Base-by-base conservation (phyloP, 2,888 invertebrate genomes). In the Drosophila testacea region DNA sequence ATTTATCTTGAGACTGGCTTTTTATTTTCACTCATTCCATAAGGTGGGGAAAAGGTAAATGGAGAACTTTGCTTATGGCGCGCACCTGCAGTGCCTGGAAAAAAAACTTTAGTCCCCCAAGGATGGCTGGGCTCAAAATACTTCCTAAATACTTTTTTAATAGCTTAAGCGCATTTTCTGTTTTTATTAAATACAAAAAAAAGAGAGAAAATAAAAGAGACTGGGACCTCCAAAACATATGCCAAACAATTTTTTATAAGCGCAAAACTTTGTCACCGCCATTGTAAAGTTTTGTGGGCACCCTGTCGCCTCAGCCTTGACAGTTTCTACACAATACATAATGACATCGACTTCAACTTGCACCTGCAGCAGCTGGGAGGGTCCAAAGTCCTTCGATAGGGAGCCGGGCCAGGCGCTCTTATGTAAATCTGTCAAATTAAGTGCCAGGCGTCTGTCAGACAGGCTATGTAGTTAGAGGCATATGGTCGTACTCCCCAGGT, bases 141-240 rank as follows among this genome's bases (percentile, higher is more conserved):
- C 85, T 89, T 85, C 73, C 75, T 73, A 85, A 85, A 88, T 85
- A 80, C 85, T 85, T 85, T 85, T 88, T 88, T 89, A 89, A 85
- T 88, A 85, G 85, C 89, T 85, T 79, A 75, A 79, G 89, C 79
- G 83, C 85, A 79, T 88, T 89, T 79, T 69, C 73, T 74, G 79
- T 77, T 83, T 88, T 84, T 84, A 81, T 73, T 77, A 77, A 79
- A 77, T 76, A 81, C 54, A 51, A 42, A 22, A 22, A 22, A 22
- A 22, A 22, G 22, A 22, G 1, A 22, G 22, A 30, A 62, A 10
- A 51, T 42, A 51, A 60, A 10, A 34, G 28, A 48, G 22, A 5
- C 44, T 27, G 22, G 22, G 30, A 52, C 52, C 28, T 36, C 32
- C 59, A 50, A 72, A 87, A 69, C 71, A 83, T 83, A 84, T 86